Evolutionary conservation across 1,140 invertebrate species (phyloP).

Genomic region (Drosophila subobscura): DNA sequence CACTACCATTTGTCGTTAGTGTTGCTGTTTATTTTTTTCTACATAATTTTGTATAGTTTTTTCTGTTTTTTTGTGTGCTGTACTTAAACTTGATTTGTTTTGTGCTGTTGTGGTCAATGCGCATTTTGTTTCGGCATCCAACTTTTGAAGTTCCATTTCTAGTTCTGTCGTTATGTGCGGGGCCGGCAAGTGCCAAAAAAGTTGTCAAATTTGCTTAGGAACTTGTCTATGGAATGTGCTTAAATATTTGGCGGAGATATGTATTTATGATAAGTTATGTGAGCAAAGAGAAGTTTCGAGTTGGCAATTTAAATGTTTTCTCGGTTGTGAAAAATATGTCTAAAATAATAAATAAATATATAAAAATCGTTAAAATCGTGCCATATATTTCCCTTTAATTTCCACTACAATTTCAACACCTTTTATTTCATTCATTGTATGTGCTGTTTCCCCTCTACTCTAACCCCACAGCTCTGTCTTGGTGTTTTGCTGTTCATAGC

Average conservation of each 20-base stretch:
- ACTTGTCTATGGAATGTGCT: constrained; percentile 27
- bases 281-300: background rate
- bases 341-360: no score
- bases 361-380: background rate
- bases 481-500: constrained; percentile 21
- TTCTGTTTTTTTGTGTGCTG: constrained; percentile 14
- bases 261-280: background rate
- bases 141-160: constrained; percentile 55
- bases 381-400: background rate
- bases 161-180: constrained; percentile 18
- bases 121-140: constrained; percentile 38
- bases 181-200: constrained; percentile 50
- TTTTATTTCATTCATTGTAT: constrained; percentile 13
- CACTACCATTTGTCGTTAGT: constrained; percentile 25
- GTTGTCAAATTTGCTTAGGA: constrained; percentile 57
- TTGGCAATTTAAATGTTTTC: no score
- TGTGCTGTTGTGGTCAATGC: constrained; percentile 37
- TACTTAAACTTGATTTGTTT: constrained; percentile 62
- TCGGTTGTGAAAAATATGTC: no score
- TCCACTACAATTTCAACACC: constrained; percentile 21
- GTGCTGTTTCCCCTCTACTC: background rate
- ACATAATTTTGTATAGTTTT: constrained; percentile 51
- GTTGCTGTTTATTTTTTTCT: constrained; percentile 36
- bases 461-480: constrained; percentile 10
- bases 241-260: constrained; percentile 18